These are phyloP conservation scores for Opisthograptis luteolata DNA, from an alignment of 2,888 invertebrate genomes.

Conservation along the genomic window DNA sequence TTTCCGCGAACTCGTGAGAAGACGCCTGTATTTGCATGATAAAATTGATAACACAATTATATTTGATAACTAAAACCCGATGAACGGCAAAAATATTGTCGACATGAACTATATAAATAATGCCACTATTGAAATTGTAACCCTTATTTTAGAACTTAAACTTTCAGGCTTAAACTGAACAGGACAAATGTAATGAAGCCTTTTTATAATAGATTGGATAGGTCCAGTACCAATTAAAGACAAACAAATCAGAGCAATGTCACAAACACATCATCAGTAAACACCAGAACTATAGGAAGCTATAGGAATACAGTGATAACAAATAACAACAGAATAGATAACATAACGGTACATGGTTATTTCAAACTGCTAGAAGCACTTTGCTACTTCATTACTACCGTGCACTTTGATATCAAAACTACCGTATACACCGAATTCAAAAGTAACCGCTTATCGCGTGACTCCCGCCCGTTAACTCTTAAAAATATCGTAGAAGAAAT, in stretches of 20 bases:
- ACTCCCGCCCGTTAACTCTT: conserved; percentile 32
- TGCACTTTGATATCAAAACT: conserved; percentile 11
- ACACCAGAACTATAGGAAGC: too few relatives aligned
- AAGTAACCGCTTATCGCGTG: conserved; percentile 37
- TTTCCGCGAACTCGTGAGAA: conserved; percentile 61
- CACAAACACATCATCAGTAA: too few relatives aligned
- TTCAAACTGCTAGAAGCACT: conserved; percentile 1
- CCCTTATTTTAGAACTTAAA: too few relatives aligned
- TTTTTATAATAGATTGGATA: too few relatives aligned
- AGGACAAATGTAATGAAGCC: too few relatives aligned
- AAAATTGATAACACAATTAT: conserved; percentile 23
- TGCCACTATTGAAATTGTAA: too few relatives aligned
- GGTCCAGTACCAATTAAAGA: too few relatives aligned
- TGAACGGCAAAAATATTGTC: background rate
- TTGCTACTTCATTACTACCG: conserved; percentile 13
- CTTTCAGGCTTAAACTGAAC: too few relatives aligned
- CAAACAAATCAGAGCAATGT: too few relatives aligned
- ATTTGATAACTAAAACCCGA: conserved; percentile 15
- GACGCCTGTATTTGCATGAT: conserved; percentile 39
- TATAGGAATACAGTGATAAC: too few relatives aligned
- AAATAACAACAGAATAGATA: background rate
- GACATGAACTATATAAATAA: background rate
- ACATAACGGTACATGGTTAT: conserved; percentile 10
- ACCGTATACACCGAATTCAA: conserved; percentile 16
- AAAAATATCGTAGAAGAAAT: conserved; percentile 43